These are phyloP conservation scores for Platycercus adscitus DNA, from an alignment of 2,113 vertebrate genomes.

Conservation along the genomic window DNA sequence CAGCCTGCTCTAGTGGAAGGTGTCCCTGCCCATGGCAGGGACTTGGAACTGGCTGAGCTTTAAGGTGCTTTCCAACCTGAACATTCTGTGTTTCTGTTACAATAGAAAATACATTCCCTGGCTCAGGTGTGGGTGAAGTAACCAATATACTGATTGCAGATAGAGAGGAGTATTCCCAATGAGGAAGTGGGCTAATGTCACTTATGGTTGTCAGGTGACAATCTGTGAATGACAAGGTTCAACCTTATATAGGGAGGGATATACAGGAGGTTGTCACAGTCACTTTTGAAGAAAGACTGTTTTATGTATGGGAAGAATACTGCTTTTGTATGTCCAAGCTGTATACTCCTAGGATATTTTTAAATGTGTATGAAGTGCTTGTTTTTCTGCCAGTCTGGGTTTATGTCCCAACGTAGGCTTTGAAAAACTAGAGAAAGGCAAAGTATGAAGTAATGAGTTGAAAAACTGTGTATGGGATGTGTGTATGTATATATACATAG, in stretches of 20 bases:
- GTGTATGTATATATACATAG: no score
- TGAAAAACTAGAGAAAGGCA: not conserved
- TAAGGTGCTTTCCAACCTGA: not conserved
- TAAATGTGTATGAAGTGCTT: not conserved
- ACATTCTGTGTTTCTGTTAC: not conserved
- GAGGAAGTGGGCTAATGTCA: not conserved
- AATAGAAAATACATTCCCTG: not conserved
- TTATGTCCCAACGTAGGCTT: rapidly evolving
- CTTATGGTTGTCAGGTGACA: not conserved
- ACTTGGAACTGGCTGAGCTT: not conserved
- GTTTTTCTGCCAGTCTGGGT: not conserved
- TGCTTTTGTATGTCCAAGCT: not conserved
- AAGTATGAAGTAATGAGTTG: not conserved
- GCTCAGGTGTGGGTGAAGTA: not conserved
- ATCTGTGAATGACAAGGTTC: not conserved
- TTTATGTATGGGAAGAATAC: not conserved
- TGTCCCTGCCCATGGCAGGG: not conserved
- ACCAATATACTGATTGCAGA: not conserved
- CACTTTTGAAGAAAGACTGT: not conserved
- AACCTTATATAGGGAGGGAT: not conserved
- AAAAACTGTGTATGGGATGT: rapidly evolving
- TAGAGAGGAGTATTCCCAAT: not conserved
- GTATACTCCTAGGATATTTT: not conserved
- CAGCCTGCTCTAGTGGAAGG: not conserved
- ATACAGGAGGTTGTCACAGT: not conserved